These are phyloP conservation scores for Hetaerina titia DNA, from an alignment of 2,888 invertebrate genomes.

Conservation along the genomic window DNA sequence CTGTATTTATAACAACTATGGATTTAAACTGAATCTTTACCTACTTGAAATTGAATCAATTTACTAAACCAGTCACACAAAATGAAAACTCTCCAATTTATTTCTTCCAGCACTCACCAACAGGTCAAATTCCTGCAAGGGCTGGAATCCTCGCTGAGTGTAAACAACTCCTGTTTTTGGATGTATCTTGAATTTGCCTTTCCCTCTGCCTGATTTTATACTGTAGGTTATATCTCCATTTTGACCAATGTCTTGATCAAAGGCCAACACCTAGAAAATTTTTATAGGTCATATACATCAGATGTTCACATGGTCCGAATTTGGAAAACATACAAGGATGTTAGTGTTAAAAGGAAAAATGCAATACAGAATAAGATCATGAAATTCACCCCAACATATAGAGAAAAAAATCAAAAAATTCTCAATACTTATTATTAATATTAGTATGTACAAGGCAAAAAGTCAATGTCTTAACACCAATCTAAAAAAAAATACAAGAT, in stretches of 20 bases:
- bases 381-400: slow-evolving; percentile 64
- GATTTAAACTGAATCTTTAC: too few species aligned
- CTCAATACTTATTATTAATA: slow-evolving; percentile 38
- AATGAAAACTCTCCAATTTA: background rate
- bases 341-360: slow-evolving; percentile 58
- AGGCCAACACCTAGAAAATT: slow-evolving; percentile 85
- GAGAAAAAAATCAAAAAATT: slow-evolving; percentile 22
- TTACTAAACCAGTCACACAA: too few species aligned
- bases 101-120: slow-evolving; percentile 78
- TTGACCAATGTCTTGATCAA: slow-evolving; percentile 89
- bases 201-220: slow-evolving; percentile 87
- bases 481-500: slow-evolving; percentile 52
- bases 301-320: background rate
- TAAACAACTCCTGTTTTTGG: slow-evolving; percentile 90
- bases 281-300: slow-evolving; percentile 7
- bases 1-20: too few species aligned
- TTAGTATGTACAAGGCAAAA: slow-evolving; percentile 61
- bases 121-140: slow-evolving; percentile 84
- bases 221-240: slow-evolving; percentile 92
- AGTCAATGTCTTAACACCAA: slow-evolving; percentile 47
- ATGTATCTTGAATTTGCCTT: slow-evolving; percentile 90
- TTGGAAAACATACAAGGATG: slow-evolving; percentile 3
- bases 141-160: slow-evolving; percentile 85
- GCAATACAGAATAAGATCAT: slow-evolving; percentile 52
- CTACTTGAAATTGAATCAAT: too few species aligned